phyloP scores from a whole-genome alignment of 2,797 vertebrate species.

The Lepilemur ruficaudatus region DNA sequence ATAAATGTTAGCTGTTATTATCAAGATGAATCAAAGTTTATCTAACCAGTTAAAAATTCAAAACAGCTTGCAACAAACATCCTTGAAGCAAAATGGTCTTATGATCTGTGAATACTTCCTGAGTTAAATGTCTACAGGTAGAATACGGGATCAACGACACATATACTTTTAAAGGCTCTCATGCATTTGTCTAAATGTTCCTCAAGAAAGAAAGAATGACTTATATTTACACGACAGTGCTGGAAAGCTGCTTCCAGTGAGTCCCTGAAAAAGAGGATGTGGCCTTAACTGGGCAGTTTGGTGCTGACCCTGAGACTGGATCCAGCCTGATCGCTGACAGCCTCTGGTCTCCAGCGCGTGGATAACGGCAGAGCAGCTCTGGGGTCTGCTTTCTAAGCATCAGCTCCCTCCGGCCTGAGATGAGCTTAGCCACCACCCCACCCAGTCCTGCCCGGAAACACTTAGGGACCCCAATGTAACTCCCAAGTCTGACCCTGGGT shows the following conservation, averaged over 20 bases:
- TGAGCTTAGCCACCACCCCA: not conserved
- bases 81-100: not conserved
- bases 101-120: not conserved
- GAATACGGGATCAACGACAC: not conserved
- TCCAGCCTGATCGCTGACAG: not conserved
- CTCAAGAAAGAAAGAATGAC: not conserved
- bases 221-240: not conserved
- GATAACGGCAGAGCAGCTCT: fast-evolving
- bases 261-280: not conserved
- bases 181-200: not conserved
- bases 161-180: not conserved
- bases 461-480: not conserved
- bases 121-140: not conserved
- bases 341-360: not conserved
- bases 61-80: not conserved
- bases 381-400: not conserved
- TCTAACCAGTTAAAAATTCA: not conserved
- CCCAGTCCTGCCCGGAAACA: not conserved
- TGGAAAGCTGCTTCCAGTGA: not conserved
- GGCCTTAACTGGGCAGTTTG: not conserved
- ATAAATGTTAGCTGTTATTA: not conserved
- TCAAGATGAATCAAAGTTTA: not conserved
- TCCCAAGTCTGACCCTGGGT: not conserved
- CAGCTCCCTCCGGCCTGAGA: too few relatives aligned
- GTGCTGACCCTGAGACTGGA: not conserved